phyloP scores from a whole-genome alignment of 2,888 invertebrate genomes.

The Teleogryllus oceanicus region DNA sequence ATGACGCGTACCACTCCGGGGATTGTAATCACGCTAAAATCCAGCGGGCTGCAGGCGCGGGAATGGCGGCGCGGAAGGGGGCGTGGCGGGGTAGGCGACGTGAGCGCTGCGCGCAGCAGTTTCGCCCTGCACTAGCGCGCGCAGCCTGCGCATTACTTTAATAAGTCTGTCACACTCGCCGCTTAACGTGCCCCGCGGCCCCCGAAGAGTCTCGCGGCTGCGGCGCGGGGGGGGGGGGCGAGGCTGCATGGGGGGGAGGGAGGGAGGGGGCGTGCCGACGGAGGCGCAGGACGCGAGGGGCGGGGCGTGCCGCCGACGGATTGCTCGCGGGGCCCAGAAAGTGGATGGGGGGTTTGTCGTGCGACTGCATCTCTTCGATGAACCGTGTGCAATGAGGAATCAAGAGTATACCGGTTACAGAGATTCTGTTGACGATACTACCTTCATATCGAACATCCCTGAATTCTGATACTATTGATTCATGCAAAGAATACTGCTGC shows the following conservation, averaged over 20 bases:
- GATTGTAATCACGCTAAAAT: slow-evolving; percentile 18
- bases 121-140: neutral
- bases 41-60: neutral
- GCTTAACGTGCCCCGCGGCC: neutral
- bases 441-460: too few relatives aligned
- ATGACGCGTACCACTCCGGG: slow-evolving; percentile 5
- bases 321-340: too few relatives aligned
- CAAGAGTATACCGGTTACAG: too few relatives aligned
- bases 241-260: neutral
- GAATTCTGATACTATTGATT: too few relatives aligned
- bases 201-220: neutral
- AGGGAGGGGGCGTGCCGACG: neutral
- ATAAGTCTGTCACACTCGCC: neutral
- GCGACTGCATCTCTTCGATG: too few relatives aligned
- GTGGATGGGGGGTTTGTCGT: too few relatives aligned
- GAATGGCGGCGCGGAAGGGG: neutral
- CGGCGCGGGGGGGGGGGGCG: neutral
- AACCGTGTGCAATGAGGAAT: too few relatives aligned
- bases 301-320: too few relatives aligned
- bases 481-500: too few relatives aligned
- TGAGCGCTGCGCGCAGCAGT: neutral
- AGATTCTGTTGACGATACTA: too few relatives aligned
- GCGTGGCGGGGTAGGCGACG: neutral
- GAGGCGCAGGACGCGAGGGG: too few relatives aligned
- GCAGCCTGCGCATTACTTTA: neutral